Base-by-base conservation (phyloP, 2,797 vertebrate species). In the Sebastolobus alascanus region DNA sequence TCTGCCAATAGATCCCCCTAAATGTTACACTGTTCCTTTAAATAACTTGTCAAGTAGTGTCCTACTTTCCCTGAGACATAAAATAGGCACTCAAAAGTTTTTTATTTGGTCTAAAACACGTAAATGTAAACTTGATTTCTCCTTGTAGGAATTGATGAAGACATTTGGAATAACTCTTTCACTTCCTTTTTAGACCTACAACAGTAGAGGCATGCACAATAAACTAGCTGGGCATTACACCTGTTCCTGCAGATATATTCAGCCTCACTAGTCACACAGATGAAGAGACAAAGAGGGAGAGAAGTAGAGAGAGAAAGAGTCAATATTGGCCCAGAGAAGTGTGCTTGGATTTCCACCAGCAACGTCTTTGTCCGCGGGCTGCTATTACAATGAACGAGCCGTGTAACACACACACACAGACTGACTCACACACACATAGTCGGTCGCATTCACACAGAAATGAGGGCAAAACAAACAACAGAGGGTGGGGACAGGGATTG, bases 381-480 rank as follows among this genome's bases (percentile, higher is more conserved):
- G 79, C 78, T 74, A 80, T 83, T 82, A 89, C 87, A 92, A 89
- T 84, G 75, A 85, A 84, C 73, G 76, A 84, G 60, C 22, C 80
- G 33, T 46, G 22, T 77, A 88, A 75, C 64, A 80, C 63, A 58
- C 77, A 76, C 76, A 83, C 54, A 33, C 52, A 58, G 5, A 58
- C 68, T 27, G 22, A 72, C 37, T 43, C 37, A 78, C 75, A 74
- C 87, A 85, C 78, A 75, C 50, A 81, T 1, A 84, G 31, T 67
- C 73, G 7, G 71, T 73, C 25, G 5, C 82, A 91, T 84, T 90
- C 89, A 89, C 86, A 89, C 66, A 89, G 89, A 94, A 94, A 94
- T 89, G 87, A 94, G 93, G 94, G 91, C 92, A 94, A 94, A 93
- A 95, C 94, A 94, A 94, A 95, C 91, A 94, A 85, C 74, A 84